Evolutionary conservation across 1,140 invertebrate genomes (phyloP), one percentile per base, ranked within the genome.

Genomic region (Asobara japonica): DNA sequence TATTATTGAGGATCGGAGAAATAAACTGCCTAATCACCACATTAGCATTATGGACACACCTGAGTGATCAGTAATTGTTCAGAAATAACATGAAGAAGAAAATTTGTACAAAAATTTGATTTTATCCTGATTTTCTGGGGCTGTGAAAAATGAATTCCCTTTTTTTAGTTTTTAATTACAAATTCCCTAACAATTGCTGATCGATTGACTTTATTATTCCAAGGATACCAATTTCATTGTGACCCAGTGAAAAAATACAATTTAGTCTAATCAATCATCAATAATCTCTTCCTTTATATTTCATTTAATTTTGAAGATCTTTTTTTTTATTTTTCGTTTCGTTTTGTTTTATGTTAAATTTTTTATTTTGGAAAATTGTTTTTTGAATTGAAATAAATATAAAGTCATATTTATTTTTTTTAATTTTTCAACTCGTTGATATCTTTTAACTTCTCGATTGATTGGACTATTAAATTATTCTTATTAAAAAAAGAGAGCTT

Each of bases 401-500:
- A n/a, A n/a, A n/a, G n/a, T n/a, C n/a, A n/a, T n/a, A n/a, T n/a
- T n/a, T n/a, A n/a, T n/a, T n/a, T n/a, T n/a, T n/a, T n/a, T n/a
- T n/a, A n/a, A n/a, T n/a, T n/a, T n/a, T n/a, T n/a, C n/a, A n/a
- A n/a, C n/a, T n/a, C n/a, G n/a, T n/a, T n/a, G n/a, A n/a, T n/a
- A n/a, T n/a, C n/a, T n/a, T n/a, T n/a, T n/a, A n/a, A n/a, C n/a
- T n/a, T n/a, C n/a, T n/a, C n/a, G n/a, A n/a, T n/a, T n/a, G n/a
- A n/a, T n/a, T n/a, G n/a, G n/a, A n/a, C n/a, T n/a, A n/a, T n/a
- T n/a, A n/a, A n/a, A n/a, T n/a, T n/a, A n/a, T n/a, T n/a, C n/a
- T n/a, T n/a, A 36, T 33, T 61, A 20, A 66, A 30, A 33, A 62
- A 73, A 45, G 51, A 69, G 64, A 65, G 69, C 73, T 74, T 74